Evolutionary conservation across 2,113 vertebrate genomes (phyloP).

Genomic region (Nibea albiflora): DNA sequence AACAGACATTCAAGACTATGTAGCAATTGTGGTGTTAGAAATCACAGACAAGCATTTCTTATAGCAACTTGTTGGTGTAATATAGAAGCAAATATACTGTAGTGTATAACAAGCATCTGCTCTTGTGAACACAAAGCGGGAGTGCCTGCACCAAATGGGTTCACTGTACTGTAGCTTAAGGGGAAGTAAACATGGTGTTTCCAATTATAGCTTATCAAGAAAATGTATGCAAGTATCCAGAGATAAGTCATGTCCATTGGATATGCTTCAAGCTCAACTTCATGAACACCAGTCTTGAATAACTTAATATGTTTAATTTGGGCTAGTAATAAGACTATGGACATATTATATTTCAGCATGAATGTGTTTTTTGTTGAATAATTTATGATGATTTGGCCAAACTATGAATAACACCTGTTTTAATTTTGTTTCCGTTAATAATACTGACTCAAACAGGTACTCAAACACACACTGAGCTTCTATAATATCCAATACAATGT

Average conservation of each 20-base stretch:
- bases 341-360: not conserved
- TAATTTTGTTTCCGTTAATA: slow-evolving; percentile 11
- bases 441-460: slow-evolving; percentile 9
- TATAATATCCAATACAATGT: not conserved
- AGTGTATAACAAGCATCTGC: slow-evolving; percentile 46
- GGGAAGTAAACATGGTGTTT: slow-evolving; percentile 16
- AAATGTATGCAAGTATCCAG: slow-evolving; percentile 16
- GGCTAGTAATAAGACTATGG: not conserved
- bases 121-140: slow-evolving; percentile 37
- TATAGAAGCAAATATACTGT: slow-evolving; percentile 56
- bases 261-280: slow-evolving; percentile 1
- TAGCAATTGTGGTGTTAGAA: slow-evolving; percentile 71
- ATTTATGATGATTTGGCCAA: not conserved
- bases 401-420: slow-evolving; percentile 14
- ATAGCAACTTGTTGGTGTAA: slow-evolving; percentile 64
- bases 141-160: slow-evolving; percentile 11
- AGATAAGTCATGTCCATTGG: not conserved
- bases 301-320: not conserved
- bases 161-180: slow-evolving; percentile 27
- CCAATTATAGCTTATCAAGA: slow-evolving; percentile 36
- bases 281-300: not conserved
- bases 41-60: slow-evolving; percentile 65
- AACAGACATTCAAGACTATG: slow-evolving; percentile 53
- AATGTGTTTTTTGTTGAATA: slow-evolving; percentile 7
- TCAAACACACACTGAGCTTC: slow-evolving; percentile 9